Evolutionary conservation across 2,113 vertebrate species (phyloP).

Genomic region (Pholis gunnellus): DNA sequence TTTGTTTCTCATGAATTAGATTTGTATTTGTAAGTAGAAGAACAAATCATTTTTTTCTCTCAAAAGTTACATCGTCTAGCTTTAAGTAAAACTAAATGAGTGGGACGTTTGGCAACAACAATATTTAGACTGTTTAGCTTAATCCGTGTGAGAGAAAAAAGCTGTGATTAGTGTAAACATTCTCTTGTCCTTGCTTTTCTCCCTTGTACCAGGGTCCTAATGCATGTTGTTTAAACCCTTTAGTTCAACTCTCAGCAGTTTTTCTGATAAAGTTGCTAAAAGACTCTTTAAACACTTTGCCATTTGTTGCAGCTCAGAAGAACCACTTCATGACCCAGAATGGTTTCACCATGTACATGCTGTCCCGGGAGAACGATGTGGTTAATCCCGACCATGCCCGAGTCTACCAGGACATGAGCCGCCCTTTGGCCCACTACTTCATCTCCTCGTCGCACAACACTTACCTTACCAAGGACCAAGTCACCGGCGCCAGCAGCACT

Average conservation of each 20-base stretch:
- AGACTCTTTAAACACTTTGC: neutral
- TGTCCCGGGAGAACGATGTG: conserved; percentile 90
- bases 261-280: neutral
- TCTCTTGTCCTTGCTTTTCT: neutral
- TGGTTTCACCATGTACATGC: conserved; percentile 96
- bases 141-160: neutral
- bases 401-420: conserved; percentile 93
- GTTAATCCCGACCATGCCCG: conserved; percentile 86
- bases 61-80: neutral
- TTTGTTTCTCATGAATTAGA: neutral
- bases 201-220: neutral
- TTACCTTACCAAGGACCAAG: conserved; percentile 94
- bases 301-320: conserved; percentile 86
- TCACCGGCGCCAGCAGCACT: conserved; percentile 93
- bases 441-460: conserved; percentile 98
- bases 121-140: neutral
- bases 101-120: neutral
- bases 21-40: neutral
- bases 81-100: neutral
- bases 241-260: neutral
- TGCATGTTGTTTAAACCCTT: neutral
- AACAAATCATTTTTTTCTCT: neutral
- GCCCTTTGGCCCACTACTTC: conserved; percentile 93
- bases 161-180: neutral
- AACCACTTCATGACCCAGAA: conserved; percentile 93